Conservation (phyloP, 2,888 invertebrate species). For the Pyrochroa serraticornis region DNA sequence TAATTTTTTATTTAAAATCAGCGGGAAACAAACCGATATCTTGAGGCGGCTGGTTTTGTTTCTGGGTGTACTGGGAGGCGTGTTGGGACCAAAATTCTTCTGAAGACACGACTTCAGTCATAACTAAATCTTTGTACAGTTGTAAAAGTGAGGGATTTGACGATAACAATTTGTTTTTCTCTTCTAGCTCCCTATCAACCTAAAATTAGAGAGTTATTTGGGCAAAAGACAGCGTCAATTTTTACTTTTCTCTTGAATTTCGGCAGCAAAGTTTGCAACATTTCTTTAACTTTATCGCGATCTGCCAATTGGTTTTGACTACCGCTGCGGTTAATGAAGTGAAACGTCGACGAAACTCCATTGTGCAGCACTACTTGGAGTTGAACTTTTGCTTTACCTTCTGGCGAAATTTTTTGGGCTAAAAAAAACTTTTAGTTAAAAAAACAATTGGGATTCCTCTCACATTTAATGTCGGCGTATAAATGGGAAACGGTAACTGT, state of each 20-base stretch:
- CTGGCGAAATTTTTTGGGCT: conserved; percentile 94
- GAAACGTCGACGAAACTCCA: conserved; percentile 94
- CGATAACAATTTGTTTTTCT: conserved; percentile 74
- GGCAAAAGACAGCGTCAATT: background rate
- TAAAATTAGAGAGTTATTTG: conserved; percentile 25
- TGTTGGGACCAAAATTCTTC: conserved; percentile 98
- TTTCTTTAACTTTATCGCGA: conserved; percentile 90
- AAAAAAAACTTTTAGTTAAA: conserved; percentile 20
- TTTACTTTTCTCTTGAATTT: conserved; percentile 91
- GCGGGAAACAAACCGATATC: conserved; percentile 72
- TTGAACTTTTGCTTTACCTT: conserved; percentile 97
- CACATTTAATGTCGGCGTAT: conserved; percentile 96
- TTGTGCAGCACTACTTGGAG: conserved; percentile 95
- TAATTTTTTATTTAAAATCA: background rate
- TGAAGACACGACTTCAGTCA: conserved; percentile 91
- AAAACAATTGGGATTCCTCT: conserved; percentile 47
- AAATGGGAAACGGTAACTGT: conserved; percentile 91
- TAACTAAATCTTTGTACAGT: conserved; percentile 96
- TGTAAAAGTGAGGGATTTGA: conserved; percentile 91
- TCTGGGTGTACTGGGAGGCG: conserved; percentile 74
- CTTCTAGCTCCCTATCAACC: conserved; percentile 58
- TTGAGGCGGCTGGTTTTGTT: conserved; percentile 75
- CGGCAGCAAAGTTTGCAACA: conserved; percentile 87
- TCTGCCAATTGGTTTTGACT: conserved; percentile 84
- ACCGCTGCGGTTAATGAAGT: conserved; percentile 90